Base-by-base conservation (phyloP, 2,797 vertebrate genomes). In the Eulemur albifrons region DNA sequence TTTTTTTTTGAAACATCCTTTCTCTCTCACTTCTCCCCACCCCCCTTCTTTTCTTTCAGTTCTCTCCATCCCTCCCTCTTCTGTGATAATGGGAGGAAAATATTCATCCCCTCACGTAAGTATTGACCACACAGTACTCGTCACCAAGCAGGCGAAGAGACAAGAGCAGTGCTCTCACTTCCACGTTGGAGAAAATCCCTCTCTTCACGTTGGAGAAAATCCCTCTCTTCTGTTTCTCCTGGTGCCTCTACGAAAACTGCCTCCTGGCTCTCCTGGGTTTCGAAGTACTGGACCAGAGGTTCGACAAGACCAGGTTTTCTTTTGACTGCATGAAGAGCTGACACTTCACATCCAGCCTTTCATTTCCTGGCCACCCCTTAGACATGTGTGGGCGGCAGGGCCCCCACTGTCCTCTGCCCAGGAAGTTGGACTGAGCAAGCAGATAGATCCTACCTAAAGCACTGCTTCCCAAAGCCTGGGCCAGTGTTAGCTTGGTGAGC, bases 61-160 rank as follows among this genome's bases (percentile, higher is more conserved):
- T 52, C 45, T 69, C 5, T 43, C 9, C 23, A 8, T 11, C 20
- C 32, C 30, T 45, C 52, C 81, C n/a, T 52, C 81, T 43, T 73
- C 83, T 18, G 6, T 59, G 73, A 79, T 57, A 84, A 52, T 12
- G 72, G 32, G 35, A 88, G 73, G 57, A 35, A 95, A 91, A 82
- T 88, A 88, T 82, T 69, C 54, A 61, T 73, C 48, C 48, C 59
- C 20, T 0, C 38, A 30, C 0, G 0, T n/a, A 61, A 77, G 15
- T n/a, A 35, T 61, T 38, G 72, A 61, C 82, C 82, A 76, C 70
- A 35, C 32, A 43, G 52, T 70, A 15, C 45, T 61, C 70, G 43
- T 20, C 88, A 61, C 50, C 54, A 18, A 40, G n/a, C 48, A n/a
- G 4, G 23, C 9, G n/a, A 12, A 38, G 30, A 70, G 40, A 75